These are phyloP conservation scores for Euleptes europaea DNA, from an alignment of 2,113 vertebrate genomes.

Conservation along the genomic window DNA sequence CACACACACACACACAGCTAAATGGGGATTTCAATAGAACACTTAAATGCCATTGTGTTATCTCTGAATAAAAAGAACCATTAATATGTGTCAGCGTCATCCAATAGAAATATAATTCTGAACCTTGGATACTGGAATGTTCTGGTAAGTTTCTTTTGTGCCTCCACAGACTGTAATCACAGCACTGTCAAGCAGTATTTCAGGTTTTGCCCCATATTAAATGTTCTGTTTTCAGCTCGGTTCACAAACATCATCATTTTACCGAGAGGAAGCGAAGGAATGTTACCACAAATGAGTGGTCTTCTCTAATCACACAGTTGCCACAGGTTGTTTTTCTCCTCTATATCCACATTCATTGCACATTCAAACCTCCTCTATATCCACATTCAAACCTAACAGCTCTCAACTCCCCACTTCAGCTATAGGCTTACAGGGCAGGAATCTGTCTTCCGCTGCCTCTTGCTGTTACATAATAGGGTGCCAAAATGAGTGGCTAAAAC, in stretches of 20 bases:
- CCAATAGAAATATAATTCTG: conserved; percentile 63
- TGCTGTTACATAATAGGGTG: not conserved
- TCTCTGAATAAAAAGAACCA: conserved; percentile 53
- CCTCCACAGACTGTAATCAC: conserved; percentile 56
- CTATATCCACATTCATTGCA: not conserved
- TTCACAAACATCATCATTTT: conserved; percentile 24
- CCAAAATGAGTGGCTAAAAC: not conserved
- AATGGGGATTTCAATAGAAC: conserved; percentile 46
- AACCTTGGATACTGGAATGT: conserved; percentile 40
- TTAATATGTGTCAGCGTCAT: conserved; percentile 62
- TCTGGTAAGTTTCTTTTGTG: conserved; percentile 52
- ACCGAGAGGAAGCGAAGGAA: conserved; percentile 25
- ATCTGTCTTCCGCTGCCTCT: not conserved
- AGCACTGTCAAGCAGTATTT: conserved; percentile 38
- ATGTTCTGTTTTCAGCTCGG: conserved; percentile 63
- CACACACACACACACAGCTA: conserved; percentile 53
- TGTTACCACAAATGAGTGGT: conserved; percentile 37
- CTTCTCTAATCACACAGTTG: conserved; percentile 8
- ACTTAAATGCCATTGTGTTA: conserved; percentile 41
- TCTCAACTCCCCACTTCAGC: not conserved
- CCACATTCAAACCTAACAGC: not conserved
- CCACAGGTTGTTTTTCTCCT: conserved; percentile 24
- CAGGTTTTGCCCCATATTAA: conserved; percentile 2
- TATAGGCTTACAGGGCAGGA: not conserved
- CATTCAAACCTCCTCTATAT: conserved; percentile 21